These are phyloP conservation scores for Dendropsophus ebraccatus DNA, from an alignment of 2,113 vertebrate species.

Conservation along the genomic window DNA sequence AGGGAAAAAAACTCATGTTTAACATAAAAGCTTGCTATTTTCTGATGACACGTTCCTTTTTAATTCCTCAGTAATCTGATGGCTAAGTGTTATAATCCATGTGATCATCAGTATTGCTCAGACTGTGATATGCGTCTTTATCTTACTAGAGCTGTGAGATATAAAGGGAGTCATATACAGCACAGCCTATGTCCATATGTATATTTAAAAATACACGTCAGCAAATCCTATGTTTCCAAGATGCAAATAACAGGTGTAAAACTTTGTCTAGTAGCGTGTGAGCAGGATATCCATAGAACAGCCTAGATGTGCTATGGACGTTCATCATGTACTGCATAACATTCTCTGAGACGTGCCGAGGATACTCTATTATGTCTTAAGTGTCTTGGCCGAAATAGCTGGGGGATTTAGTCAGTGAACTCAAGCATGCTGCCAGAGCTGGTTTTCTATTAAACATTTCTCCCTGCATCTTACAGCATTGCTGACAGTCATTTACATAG, in stretches of 20 bases:
- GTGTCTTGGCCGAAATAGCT: slow-evolving; percentile 55
- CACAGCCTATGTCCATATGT: background rate
- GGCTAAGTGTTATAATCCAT: too few species aligned
- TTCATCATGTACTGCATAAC: background rate
- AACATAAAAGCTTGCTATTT: too few species aligned
- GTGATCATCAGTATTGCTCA: background rate
- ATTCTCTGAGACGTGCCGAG: slow-evolving; percentile 11
- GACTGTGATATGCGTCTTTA: background rate
- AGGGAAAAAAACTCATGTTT: too few species aligned
- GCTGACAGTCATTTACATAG: slow-evolving; percentile 58
- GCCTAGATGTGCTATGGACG: background rate
- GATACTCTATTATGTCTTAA: slow-evolving; percentile 48
- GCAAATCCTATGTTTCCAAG: background rate
- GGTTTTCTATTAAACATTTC: slow-evolving; percentile 56
- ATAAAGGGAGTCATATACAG: background rate
- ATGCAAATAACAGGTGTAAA: background rate
- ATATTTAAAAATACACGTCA: background rate
- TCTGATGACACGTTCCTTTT: too few species aligned
- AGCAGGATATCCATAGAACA: background rate
- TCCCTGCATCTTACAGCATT: slow-evolving; percentile 55
- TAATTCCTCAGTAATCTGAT: too few species aligned
- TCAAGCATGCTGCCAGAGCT: slow-evolving; percentile 59
- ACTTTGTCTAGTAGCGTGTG: background rate
- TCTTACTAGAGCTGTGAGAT: background rate
- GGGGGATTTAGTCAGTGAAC: slow-evolving; percentile 34